A percentile compares a stretch with the other conserved stretches of the same genome.
These are phyloP conservation scores for Pomacea canaliculata DNA, from an alignment of 2,888 invertebrate genomes.

Conservation along the genomic window DNA sequence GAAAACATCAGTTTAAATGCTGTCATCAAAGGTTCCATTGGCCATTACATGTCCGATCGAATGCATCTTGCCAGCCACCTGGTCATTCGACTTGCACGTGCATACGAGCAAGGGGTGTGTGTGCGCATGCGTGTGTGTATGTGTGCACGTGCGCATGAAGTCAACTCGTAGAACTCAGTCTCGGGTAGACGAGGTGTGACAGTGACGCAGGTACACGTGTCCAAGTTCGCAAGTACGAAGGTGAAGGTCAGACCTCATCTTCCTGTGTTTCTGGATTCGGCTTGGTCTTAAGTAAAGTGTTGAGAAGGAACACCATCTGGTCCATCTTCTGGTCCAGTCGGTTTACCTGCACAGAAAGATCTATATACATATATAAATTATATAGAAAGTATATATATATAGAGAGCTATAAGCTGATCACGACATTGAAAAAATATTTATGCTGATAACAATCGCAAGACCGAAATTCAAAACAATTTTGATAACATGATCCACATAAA, in stretches of 20 bases:
- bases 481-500: too few species aligned
- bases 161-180: background rate
- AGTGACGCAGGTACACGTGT: background rate
- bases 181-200: background rate
- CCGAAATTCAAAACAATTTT: too few species aligned
- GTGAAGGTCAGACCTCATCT: constrained; percentile 27
- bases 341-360: constrained; percentile 72
- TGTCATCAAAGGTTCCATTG: too few species aligned
- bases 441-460: too few species aligned
- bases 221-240: background rate
- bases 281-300: constrained; percentile 61
- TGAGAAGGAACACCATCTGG: constrained; percentile 75
- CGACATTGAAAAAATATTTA: too few species aligned
- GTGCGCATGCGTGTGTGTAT: too few species aligned
- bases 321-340: constrained; percentile 78
- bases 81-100: too few species aligned
- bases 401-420: background rate
- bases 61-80: too few species aligned
- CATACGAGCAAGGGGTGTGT: too few species aligned
- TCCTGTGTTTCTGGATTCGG: constrained; percentile 23
- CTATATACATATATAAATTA: background rate
- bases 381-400: background rate
- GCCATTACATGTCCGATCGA: too few species aligned
- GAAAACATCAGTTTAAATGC: too few species aligned
- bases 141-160: too few species aligned